These are phyloP conservation scores for Callipepla squamata DNA, from an alignment of 2,113 vertebrate genomes.

Conservation along the genomic window DNA sequence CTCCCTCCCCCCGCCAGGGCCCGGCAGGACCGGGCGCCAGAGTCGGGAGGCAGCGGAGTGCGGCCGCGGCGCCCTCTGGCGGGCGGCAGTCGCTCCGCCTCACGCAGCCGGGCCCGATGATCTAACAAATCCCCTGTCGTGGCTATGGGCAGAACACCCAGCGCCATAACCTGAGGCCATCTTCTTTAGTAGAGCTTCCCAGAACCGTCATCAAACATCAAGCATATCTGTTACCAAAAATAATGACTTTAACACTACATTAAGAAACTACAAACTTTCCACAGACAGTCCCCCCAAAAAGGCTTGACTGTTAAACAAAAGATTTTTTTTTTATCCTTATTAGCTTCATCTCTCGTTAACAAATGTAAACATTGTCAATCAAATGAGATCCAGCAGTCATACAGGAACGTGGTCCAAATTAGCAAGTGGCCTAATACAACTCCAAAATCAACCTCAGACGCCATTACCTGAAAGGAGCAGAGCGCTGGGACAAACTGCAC, in stretches of 20 bases:
- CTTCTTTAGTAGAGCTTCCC: fast-evolving
- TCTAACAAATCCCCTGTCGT: background rate
- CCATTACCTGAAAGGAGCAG: background rate
- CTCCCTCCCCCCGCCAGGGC: background rate
- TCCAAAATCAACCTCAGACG: background rate
- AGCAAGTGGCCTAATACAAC: background rate
- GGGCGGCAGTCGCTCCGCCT: background rate
- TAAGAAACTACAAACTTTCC: background rate
- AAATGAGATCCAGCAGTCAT: background rate
- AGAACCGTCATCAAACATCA: fast-evolving
- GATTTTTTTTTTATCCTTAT: background rate
- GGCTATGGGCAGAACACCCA: fast-evolving
- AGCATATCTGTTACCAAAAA: background rate
- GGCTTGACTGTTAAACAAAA: background rate
- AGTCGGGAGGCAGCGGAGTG: background rate
- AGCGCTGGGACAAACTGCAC: no score
- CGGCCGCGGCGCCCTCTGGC: constrained; percentile 19
- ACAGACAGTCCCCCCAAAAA: background rate
- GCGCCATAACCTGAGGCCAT: fast-evolving
- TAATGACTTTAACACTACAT: background rate
- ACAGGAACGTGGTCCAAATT: background rate
- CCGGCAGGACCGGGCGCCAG: background rate
- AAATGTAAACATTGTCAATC: background rate
- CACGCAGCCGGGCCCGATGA: background rate
- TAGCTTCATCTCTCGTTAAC: background rate